Percentiles rank a stretch among this genome's conserved stretches.
These are phyloP conservation scores for Hippolais icterina DNA, from an alignment of 2,113 vertebrate genomes.

Conservation along the genomic window DNA sequence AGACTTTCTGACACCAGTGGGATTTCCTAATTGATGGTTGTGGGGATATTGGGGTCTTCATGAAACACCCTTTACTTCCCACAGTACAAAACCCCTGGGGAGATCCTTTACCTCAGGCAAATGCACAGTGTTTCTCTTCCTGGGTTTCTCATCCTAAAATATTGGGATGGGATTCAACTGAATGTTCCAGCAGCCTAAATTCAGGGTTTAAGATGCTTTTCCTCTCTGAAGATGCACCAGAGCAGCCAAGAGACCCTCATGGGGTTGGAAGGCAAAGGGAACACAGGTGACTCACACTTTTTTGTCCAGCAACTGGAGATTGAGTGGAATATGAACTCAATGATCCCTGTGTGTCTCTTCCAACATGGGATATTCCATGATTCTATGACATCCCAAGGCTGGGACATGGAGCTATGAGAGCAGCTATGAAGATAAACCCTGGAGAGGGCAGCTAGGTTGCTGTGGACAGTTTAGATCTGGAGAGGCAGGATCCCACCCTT, in stretches of 20 bases:
- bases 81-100: neutral
- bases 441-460: neutral
- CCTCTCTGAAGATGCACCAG: neutral
- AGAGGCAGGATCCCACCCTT: neutral
- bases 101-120: neutral
- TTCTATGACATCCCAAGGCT: neutral
- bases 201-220: neutral
- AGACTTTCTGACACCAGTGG: neutral
- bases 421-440: neutral
- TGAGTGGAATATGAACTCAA: neutral
- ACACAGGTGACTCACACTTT: neutral
- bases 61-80: neutral
- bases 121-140: neutral
- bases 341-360: neutral
- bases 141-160: neutral
- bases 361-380: neutral
- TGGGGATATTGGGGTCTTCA: too few species aligned
- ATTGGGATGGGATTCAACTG: neutral
- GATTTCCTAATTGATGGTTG: neutral
- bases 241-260: neutral
- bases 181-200: neutral
- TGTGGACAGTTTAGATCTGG: neutral
- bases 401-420: neutral
- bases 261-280: neutral
- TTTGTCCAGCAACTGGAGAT: neutral